These are phyloP conservation scores for Tachystola acroxantha DNA, from an alignment of 2,888 invertebrate species.

Conservation along the genomic window DNA sequence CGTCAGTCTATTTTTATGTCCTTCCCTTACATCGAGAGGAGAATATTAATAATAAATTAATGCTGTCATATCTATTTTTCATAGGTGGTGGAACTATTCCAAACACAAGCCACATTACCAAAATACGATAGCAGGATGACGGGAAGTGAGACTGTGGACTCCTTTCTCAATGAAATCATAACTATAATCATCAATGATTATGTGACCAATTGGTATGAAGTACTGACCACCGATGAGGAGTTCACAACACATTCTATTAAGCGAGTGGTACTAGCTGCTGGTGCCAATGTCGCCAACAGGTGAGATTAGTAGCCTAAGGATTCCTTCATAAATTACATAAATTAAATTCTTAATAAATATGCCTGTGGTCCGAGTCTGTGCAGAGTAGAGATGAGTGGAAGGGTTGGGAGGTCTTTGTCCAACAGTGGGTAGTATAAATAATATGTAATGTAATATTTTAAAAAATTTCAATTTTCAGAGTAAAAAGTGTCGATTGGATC, in stretches of 20 bases:
- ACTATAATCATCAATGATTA: constrained; percentile 89
- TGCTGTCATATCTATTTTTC: no score
- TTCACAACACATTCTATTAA: constrained; percentile 82
- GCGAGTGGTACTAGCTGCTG: constrained; percentile 81
- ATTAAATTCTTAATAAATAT: no score
- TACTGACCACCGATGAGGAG: constrained; percentile 84
- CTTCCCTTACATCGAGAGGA: no score
- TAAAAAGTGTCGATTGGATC: constrained; percentile 94
- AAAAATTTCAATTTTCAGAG: constrained; percentile 43
- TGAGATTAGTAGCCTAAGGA: no score
- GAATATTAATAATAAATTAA: no score
- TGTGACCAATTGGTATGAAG: constrained; percentile 85
- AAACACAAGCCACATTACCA: constrained; percentile 36
- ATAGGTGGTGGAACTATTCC: constrained; percentile 59
- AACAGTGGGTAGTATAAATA: no score
- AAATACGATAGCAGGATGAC: constrained; percentile 82
- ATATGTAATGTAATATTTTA: no score
- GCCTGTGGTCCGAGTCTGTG: no score
- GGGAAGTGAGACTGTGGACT: constrained; percentile 91
- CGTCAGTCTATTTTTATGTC: no score
- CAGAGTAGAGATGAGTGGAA: no score
- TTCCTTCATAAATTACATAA: no score
- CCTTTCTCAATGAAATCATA: constrained; percentile 90
- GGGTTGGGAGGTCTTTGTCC: no score
- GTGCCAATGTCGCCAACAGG: constrained; percentile 83